Evolutionary conservation across 30 jellyfish, hydroid and myxozoan species (phyloP).

Genomic region (Cassiopea andromeda): DNA sequence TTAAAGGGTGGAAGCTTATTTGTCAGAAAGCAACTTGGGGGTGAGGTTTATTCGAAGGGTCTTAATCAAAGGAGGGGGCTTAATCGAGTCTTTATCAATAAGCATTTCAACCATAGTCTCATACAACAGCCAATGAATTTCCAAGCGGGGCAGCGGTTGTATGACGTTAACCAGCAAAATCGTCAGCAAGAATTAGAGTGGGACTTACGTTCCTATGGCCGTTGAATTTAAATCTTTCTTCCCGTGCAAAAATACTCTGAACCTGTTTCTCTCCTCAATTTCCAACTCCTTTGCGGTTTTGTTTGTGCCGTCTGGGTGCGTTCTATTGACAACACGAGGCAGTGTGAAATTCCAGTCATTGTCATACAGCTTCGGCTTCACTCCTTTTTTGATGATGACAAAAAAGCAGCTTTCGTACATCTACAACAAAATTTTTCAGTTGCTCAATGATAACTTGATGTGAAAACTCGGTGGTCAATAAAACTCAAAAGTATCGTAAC

Average conservation of each 20-base stretch:
- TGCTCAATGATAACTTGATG: not conserved
- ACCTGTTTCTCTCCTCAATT: conserved; percentile 8
- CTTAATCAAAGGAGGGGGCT: too few species aligned
- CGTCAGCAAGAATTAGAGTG: not conserved
- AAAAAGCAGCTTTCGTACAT: conserved; percentile 26
- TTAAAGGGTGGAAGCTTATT: too few species aligned
- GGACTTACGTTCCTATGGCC: conserved; percentile 60
- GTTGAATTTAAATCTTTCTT: conserved; percentile 27
- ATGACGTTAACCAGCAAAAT: not conserved
- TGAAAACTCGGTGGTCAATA: too few species aligned
- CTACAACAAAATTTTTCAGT: not conserved
- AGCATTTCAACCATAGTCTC: too few species aligned
- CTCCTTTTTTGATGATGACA: conserved; percentile 51
- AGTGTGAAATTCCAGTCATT: conserved; percentile 50
- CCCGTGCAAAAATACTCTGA: conserved; percentile 29
- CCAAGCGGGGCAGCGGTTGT: too few species aligned
- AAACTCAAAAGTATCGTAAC: too few species aligned
- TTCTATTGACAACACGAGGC: conserved; percentile 22
- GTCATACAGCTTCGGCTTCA: conserved; percentile 60
- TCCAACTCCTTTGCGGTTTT: conserved; percentile 5
- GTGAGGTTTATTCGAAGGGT: too few species aligned
- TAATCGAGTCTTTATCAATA: too few species aligned
- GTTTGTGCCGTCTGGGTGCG: conserved; percentile 41
- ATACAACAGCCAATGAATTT: too few species aligned
- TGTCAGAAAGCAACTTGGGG: too few species aligned